phyloP scores from a whole-genome alignment of 2,113 vertebrate species.

The Mastomys natalensis region DNA sequence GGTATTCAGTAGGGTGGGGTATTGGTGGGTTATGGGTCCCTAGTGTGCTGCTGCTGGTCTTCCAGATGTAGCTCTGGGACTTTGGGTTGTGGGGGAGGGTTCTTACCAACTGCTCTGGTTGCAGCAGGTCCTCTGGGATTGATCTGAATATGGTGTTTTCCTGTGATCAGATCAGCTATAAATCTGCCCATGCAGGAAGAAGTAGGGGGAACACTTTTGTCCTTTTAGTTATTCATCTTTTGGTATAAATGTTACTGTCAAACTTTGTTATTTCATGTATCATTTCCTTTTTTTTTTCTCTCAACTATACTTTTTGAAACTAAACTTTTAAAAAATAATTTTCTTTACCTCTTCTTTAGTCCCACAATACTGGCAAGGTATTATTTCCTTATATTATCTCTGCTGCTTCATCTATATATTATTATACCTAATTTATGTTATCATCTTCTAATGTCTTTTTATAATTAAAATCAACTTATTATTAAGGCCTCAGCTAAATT shows the following conservation, averaged over 20 bases:
- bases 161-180: no score
- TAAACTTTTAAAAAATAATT: neutral
- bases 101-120: no score
- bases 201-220: no score
- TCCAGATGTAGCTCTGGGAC: no score
- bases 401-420: neutral
- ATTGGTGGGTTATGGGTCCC: no score
- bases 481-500: neutral
- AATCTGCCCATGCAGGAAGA: no score
- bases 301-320: neutral
- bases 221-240: neutral
- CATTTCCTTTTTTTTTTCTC: neutral
- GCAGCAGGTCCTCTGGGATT: no score
- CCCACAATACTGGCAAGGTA: neutral
- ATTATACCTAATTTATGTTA: neutral
- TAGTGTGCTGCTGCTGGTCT: no score
- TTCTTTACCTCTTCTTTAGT: neutral
- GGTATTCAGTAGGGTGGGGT: no score
- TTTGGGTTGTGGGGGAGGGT: no score
- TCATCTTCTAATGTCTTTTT: neutral
- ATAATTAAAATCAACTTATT: neutral
- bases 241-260: neutral
- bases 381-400: neutral
- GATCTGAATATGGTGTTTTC: no score
- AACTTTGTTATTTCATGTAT: neutral